Conservation (phyloP, 2,888 invertebrate genomes). For the Leptinotarsa juncta region DNA sequence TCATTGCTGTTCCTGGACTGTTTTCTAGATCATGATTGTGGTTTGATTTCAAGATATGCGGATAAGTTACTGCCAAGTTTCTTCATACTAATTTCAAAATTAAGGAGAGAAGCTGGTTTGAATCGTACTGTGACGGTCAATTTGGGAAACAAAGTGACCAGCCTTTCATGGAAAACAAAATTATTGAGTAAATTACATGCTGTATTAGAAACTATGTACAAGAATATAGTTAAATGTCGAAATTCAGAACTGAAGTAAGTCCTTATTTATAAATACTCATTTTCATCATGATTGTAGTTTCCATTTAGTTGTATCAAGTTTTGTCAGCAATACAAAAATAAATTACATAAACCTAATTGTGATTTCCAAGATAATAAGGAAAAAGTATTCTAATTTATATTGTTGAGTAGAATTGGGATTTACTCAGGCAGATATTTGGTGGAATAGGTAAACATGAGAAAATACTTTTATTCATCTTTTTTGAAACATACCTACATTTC, state of each 20-base stretch:
- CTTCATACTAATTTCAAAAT: conserved; percentile 85
- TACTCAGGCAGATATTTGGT: too few relatives aligned
- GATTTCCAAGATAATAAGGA: conserved; percentile 18
- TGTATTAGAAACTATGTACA: conserved; percentile 65
- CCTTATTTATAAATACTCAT: too few relatives aligned
- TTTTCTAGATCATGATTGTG: conserved; percentile 76
- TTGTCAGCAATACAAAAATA: too few relatives aligned
- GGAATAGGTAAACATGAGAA: too few relatives aligned
- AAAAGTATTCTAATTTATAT: too few relatives aligned
- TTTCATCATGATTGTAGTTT: too few relatives aligned
- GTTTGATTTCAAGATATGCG: conserved; percentile 75
- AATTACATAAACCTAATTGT: conserved; percentile 33
- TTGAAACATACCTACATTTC: too few relatives aligned
- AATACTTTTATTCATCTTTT: too few relatives aligned
- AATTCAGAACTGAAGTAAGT: too few relatives aligned
- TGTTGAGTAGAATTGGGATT: too few relatives aligned
- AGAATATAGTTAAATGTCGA: conserved; percentile 6
- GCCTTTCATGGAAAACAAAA: conserved; percentile 82
- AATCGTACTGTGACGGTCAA: conserved; percentile 77
- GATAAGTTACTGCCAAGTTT: conserved; percentile 82
- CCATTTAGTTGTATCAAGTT: too few relatives aligned
- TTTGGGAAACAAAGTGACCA: conserved; percentile 78
- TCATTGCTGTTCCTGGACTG: conserved; percentile 83
- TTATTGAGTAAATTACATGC: conserved; percentile 79
- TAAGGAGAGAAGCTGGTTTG: conserved; percentile 73